Percentiles rank a stretch among this genome's conserved stretches.
phyloP scores from a whole-genome alignment of 2,113 vertebrate genomes.

The Indri indri region DNA sequence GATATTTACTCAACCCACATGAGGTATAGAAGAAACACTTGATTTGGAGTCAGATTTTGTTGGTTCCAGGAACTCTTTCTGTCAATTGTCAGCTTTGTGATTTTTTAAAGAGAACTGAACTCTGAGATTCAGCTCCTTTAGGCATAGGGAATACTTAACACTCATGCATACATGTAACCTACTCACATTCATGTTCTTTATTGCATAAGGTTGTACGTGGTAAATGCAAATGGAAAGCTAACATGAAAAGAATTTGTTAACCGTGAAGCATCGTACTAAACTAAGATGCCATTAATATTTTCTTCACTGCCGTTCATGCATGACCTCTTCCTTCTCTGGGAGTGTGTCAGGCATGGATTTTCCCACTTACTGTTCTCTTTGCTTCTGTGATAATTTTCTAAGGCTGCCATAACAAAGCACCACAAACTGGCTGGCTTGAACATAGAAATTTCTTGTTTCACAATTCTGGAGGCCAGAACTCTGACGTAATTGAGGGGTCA shows the following conservation, averaged over 20 bases:
- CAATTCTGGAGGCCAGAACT: not conserved
- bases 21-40: not conserved
- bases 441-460: not conserved
- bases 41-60: not conserved
- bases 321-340: not conserved
- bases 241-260: not conserved
- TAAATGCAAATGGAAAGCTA: not conserved
- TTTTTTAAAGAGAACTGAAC: not conserved
- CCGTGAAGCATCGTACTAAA: not conserved
- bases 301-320: not conserved
- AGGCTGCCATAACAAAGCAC: not conserved
- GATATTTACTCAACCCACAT: not conserved
- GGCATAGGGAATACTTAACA: fast-evolving
- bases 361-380: not conserved
- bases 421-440: not conserved
- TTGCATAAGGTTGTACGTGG: not conserved
- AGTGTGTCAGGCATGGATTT: fast-evolving
- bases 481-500: not conserved
- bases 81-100: not conserved
- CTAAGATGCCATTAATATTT: too few species aligned
- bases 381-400: not conserved
- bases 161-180: not conserved
- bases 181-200: not conserved
- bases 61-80: not conserved
- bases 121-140: not conserved